Evolutionary conservation across 2,888 invertebrate genomes (phyloP).

Genomic region (Disparrhopalites patrizii): DNA sequence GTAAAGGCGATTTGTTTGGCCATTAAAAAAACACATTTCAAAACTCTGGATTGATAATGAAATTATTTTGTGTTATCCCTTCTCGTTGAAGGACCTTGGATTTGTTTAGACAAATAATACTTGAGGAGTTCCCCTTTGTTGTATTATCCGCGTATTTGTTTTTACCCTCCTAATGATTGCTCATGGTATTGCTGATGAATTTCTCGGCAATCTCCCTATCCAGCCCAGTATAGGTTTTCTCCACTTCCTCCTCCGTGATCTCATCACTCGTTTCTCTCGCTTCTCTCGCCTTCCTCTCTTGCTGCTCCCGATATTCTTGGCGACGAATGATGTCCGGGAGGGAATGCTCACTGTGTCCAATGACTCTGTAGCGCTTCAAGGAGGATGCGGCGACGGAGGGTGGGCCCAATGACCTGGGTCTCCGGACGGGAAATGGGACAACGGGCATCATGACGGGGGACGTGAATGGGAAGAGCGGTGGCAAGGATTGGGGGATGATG

Average conservation of each 20-base stretch:
- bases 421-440: background rate
- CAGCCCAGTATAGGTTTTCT: constrained; percentile 52
- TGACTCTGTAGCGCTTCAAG: background rate
- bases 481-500: background rate
- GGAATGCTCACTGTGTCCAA: background rate
- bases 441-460: constrained; percentile 7
- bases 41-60: too few relatives aligned
- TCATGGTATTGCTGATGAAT: constrained; percentile 53
- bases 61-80: too few relatives aligned
- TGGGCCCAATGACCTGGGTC: background rate
- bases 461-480: background rate
- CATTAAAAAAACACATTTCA: too few relatives aligned
- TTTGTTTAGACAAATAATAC: too few relatives aligned
- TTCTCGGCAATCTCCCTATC: constrained; percentile 53
- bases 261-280: constrained; percentile 27
- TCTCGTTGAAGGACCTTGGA: too few relatives aligned
- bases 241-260: constrained; percentile 51
- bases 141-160: too few relatives aligned
- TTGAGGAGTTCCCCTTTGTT: too few relatives aligned
- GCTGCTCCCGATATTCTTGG: too few relatives aligned
- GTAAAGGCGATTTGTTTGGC: too few relatives aligned
- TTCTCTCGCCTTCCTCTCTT: background rate
- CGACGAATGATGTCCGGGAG: too few relatives aligned
- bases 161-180: constrained; percentile 36
- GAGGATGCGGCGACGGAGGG: background rate